These are phyloP conservation scores for Apis florea DNA, from an alignment of 1,140 invertebrate genomes.

Conservation along the genomic window DNA sequence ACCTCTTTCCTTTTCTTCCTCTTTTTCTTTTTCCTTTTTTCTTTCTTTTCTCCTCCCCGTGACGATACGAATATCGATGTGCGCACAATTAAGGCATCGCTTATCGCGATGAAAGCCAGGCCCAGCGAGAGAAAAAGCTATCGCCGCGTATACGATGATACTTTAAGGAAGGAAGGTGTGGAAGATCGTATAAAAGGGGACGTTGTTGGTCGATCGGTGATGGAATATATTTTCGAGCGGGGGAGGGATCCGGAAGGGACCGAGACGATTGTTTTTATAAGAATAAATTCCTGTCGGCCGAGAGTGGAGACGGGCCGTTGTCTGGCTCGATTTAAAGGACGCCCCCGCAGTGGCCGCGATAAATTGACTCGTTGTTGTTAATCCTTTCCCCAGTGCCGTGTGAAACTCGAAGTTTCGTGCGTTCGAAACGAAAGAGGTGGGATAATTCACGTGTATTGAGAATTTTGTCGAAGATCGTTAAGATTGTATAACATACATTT, in stretches of 20 bases:
- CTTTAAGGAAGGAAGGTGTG: too few species aligned
- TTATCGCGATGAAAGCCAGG: too few species aligned
- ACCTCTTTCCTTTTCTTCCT: neutral
- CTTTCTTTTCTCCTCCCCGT: too few species aligned
- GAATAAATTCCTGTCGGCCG: constrained; percentile 24
- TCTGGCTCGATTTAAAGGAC: constrained; percentile 6
- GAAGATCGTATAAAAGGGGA: neutral
- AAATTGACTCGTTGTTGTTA: constrained; percentile 25
- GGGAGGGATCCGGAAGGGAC: constrained; percentile 6
- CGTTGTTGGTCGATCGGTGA: neutral
- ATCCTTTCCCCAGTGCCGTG: neutral
- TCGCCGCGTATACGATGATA: too few species aligned
- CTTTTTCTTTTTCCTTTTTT: neutral
- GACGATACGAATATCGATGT: too few species aligned
- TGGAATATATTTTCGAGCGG: neutral
- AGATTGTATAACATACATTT: too few species aligned
- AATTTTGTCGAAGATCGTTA: too few species aligned
- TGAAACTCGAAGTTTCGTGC: neutral
- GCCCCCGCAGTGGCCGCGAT: constrained; percentile 5
- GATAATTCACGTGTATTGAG: neutral
- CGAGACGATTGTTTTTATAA: constrained; percentile 23
- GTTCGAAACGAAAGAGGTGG: too few species aligned
- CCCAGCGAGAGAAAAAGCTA: too few species aligned
- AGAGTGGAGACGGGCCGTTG: neutral
- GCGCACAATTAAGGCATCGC: too few species aligned